Percentiles rank a stretch among this genome's conserved stretches.
Conservation (phyloP, 2,888 invertebrate genomes). For the Notodonta dromedarius region DNA sequence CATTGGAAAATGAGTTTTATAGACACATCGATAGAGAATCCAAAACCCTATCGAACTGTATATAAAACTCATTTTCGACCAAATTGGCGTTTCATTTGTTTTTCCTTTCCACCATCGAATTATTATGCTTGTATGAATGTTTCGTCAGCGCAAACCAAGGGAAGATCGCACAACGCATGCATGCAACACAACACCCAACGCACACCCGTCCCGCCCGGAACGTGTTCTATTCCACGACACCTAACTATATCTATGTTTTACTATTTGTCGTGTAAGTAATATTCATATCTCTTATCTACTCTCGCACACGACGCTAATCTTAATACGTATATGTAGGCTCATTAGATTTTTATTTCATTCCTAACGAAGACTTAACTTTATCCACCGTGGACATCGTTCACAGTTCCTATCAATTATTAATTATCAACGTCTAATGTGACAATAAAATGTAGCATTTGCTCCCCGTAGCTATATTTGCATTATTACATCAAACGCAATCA, state of each 20-base stretch:
- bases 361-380: conserved; percentile 6
- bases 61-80: too few relatives aligned
- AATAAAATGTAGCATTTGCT: conserved; percentile 57
- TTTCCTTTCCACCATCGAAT: too few relatives aligned
- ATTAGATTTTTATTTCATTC: conserved; percentile 13
- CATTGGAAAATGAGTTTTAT: too few relatives aligned
- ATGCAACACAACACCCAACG: conserved; percentile 63
- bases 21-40: too few relatives aligned
- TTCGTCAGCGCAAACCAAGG: too few relatives aligned
- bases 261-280: conserved; percentile 43
- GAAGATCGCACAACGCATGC: conserved; percentile 33
- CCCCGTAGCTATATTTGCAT: conserved; percentile 20
- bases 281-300: conserved; percentile 55
- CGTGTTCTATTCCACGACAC: conserved; percentile 84
- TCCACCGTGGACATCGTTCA: conserved; percentile 1
- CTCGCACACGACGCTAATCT: conserved; percentile 56
- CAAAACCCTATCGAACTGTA: too few relatives aligned
- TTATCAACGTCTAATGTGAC: conserved; percentile 54
- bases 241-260: conserved; percentile 48
- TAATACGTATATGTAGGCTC: conserved; percentile 30
- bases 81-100: too few relatives aligned
- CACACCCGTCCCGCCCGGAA: conserved; percentile 80
- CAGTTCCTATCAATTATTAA: background rate
- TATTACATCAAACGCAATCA: conserved; percentile 24
- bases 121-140: too few relatives aligned